A percentile compares a stretch with the other conserved stretches of the same genome.
phyloP scores from a whole-genome alignment of 2,113 vertebrate genomes.

The Glaucomys volans region DNA sequence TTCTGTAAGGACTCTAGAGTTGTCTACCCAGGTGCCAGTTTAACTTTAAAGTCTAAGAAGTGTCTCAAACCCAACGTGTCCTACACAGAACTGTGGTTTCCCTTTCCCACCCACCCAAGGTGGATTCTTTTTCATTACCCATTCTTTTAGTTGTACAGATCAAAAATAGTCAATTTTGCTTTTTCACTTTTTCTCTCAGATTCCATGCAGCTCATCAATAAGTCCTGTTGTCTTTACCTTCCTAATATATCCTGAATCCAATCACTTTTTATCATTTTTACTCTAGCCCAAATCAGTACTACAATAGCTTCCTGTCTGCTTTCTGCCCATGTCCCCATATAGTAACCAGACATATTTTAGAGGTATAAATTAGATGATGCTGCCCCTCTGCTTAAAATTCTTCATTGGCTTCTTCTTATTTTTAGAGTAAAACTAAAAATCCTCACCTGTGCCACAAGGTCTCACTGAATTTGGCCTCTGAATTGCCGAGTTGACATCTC shows the following conservation, averaged over 20 bases:
- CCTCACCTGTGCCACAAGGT: background rate
- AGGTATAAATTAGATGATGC: background rate
- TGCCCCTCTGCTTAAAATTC: background rate
- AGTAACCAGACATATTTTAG: background rate
- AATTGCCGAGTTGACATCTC: background rate
- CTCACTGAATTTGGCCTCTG: background rate
- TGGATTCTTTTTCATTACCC: background rate
- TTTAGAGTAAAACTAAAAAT: conserved; percentile 17
- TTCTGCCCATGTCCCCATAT: background rate
- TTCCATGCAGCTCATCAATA: background rate
- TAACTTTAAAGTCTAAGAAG: background rate
- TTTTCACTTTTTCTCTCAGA: background rate
- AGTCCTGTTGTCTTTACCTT: background rate
- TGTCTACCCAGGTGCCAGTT: background rate
- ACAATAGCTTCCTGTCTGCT: background rate
- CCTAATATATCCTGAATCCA: background rate
- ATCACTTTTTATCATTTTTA: background rate
- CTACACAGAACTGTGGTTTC: background rate
- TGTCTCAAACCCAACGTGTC: background rate
- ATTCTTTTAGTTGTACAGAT: conserved; percentile 35
- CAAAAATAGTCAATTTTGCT: background rate
- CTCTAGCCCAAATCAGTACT: background rate
- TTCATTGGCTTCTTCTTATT: background rate
- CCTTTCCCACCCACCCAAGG: background rate
- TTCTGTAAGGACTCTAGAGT: background rate